Percentiles rank a stretch among this genome's conserved stretches.
phyloP scores from a whole-genome alignment of 2,797 vertebrate genomes.

The Sebastes vulpes region DNA sequence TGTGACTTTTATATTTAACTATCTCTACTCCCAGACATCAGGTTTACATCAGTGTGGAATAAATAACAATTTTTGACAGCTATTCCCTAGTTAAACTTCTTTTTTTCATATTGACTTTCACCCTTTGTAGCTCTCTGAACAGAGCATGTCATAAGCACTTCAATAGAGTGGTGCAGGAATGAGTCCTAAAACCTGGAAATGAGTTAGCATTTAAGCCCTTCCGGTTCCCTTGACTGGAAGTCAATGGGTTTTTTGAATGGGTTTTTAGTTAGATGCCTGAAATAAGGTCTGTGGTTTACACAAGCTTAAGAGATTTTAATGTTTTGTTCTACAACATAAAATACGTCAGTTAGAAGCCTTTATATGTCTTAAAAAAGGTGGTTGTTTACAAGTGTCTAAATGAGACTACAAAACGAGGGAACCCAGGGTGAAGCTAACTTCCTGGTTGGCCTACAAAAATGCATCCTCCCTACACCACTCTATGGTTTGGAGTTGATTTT shows the following conservation, averaged over 20 bases:
- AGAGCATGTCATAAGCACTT: not conserved
- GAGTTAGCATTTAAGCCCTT: not conserved
- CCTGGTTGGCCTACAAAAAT: not conserved
- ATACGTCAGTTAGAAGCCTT: no score
- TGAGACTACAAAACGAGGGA: no score
- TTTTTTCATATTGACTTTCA: not conserved
- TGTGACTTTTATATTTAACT: not conserved
- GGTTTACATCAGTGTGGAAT: not conserved
- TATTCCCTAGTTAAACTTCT: not conserved
- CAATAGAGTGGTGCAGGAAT: not conserved
- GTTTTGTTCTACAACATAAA: no score
- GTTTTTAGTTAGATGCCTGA: not conserved
- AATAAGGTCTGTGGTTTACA: not conserved
- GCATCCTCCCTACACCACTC: fast-evolving
- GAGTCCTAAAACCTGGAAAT: not conserved
- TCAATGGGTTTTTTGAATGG: not conserved
- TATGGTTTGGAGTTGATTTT: not conserved
- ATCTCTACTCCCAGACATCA: not conserved
- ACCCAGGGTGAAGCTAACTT: not conserved
- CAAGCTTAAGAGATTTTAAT: not conserved
- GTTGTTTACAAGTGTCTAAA: no score
- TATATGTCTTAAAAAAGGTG: no score
- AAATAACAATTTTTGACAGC: not conserved
- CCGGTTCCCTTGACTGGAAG: not conserved
- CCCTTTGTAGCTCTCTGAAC: not conserved